Percentiles rank a stretch among this genome's conserved stretches.
Evolutionary conservation across 2,113 vertebrate genomes (phyloP).

Genomic region (Notarius quadriscutis): DNA sequence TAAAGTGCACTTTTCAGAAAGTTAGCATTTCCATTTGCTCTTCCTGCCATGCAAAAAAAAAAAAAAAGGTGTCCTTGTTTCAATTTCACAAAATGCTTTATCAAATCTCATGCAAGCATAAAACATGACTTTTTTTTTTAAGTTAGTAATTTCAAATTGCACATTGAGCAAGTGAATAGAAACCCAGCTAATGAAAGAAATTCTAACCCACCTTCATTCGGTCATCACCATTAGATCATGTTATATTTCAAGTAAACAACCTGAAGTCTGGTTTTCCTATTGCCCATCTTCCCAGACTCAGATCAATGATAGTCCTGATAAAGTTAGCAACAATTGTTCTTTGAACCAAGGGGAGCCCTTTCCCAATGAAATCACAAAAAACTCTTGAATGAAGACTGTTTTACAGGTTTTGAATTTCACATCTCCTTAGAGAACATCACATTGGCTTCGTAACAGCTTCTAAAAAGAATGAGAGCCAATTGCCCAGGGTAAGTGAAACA

Average conservation of each 20-base stretch:
- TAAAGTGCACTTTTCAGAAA: too few species aligned
- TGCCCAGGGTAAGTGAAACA: too few species aligned
- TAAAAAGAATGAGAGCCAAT: neutral
- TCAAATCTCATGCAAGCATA: too few species aligned
- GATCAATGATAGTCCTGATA: constrained; percentile 21
- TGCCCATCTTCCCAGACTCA: neutral
- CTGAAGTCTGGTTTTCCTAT: neutral
- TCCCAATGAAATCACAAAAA: neutral
- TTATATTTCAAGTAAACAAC: constrained; percentile 9
- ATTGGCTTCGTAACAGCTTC: constrained; percentile 37
- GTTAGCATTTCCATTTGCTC: too few species aligned
- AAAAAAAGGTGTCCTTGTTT: too few species aligned
- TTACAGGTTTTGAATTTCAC: constrained; percentile 40
- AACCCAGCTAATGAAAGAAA: neutral
- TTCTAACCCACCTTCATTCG: neutral
- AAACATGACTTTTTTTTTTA: too few species aligned
- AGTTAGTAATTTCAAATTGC: too few species aligned
- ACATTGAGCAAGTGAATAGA: too few species aligned
- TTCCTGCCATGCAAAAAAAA: too few species aligned
- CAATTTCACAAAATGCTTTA: too few species aligned
- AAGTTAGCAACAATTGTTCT: constrained; percentile 25
- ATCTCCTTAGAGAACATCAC: constrained; percentile 44
- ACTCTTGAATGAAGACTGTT: neutral
- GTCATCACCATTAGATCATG: neutral
- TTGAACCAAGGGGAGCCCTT: neutral